Evolutionary conservation across 2,113 vertebrate genomes (phyloP).

Genomic region (Crotalus helleri): DNA sequence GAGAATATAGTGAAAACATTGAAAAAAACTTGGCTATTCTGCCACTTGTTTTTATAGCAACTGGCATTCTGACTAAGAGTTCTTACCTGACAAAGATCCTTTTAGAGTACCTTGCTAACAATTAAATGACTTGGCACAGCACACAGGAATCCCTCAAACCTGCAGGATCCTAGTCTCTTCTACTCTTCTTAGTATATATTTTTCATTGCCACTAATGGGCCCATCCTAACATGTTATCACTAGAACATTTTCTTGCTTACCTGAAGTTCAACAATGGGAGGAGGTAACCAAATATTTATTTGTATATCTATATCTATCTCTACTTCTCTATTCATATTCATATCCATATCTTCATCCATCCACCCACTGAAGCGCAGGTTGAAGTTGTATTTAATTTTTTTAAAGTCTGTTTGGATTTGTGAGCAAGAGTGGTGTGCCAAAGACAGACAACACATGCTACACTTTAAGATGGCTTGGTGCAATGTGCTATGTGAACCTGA

Average conservation of each 20-base stretch:
- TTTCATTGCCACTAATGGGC: not conserved
- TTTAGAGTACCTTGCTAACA: not conserved
- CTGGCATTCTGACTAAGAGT: not conserved
- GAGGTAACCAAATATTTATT: not conserved
- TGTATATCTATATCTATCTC: not conserved
- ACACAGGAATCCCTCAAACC: not conserved
- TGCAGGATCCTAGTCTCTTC: not conserved
- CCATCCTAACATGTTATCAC: not conserved
- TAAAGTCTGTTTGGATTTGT: not conserved
- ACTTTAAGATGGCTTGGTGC: not conserved
- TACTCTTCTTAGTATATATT: slow-evolving; percentile 5
- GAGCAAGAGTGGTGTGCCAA: not conserved
- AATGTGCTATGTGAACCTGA: not conserved
- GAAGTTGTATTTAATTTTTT: not conserved
- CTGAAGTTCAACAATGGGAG: not conserved
- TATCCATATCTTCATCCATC: not conserved
- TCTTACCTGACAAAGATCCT: not conserved
- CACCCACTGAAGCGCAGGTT: not conserved
- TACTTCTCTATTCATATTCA: not conserved
- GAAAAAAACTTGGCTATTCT: not conserved
- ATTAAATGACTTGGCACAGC: slow-evolving; percentile 11
- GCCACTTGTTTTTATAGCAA: not conserved
- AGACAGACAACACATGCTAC: not conserved
- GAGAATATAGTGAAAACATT: not conserved
- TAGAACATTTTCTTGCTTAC: not conserved